phyloP scores from a whole-genome alignment of 2,113 vertebrate genomes.

The Tragelaphus scriptus region DNA sequence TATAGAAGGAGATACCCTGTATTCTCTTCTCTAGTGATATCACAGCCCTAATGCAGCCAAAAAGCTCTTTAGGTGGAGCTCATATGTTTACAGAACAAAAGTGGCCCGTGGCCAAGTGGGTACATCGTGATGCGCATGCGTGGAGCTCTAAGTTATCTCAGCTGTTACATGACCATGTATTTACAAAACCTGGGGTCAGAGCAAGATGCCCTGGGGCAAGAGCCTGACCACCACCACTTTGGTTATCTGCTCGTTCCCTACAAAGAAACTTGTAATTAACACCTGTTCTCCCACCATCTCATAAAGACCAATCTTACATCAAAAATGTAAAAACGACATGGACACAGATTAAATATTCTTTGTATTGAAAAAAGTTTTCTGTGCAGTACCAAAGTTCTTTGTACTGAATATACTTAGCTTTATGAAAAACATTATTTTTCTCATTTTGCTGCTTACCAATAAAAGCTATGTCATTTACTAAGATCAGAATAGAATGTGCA shows the following conservation, averaged over 20 bases:
- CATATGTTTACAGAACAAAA: neutral
- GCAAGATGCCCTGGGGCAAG: neutral
- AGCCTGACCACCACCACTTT: neutral
- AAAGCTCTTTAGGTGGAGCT: neutral
- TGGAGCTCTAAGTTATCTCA: neutral
- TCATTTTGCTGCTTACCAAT: neutral
- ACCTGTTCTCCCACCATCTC: neutral
- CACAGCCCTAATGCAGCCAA: neutral
- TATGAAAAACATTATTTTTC: neutral
- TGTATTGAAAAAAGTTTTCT: neutral
- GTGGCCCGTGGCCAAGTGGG: neutral
- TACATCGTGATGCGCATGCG: fast-evolving
- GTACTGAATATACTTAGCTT: neutral
- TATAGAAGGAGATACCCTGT: neutral
- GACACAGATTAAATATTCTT: constrained; percentile 1
- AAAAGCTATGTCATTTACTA: neutral
- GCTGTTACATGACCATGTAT: neutral
- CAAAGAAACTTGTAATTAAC: neutral
- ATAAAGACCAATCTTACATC: neutral
- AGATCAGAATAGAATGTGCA: neutral
- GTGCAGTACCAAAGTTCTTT: neutral
- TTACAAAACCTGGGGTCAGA: neutral
- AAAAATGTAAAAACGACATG: neutral
- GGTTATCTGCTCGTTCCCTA: neutral
- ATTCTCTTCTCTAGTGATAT: neutral